phyloP scores from a whole-genome alignment of 2,797 vertebrate species.

The Iguana delicatissima region DNA sequence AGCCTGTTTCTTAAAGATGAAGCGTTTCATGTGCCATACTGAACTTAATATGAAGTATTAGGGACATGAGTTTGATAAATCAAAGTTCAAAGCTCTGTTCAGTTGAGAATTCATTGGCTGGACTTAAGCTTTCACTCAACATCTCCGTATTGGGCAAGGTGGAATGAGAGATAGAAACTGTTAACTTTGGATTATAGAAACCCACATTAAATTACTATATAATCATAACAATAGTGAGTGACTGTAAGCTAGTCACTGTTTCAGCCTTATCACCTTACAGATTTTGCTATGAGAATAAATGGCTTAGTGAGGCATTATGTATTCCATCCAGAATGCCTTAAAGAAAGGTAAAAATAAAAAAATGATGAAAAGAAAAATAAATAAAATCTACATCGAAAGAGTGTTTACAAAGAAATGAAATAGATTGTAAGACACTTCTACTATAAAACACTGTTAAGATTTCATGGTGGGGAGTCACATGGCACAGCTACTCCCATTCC shows the following conservation, averaged over 20 bases:
- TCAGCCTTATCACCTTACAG: not conserved
- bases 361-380: not conserved
- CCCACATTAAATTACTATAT: too few species aligned
- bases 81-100: not conserved
- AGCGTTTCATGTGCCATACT: not conserved
- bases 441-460: not conserved
- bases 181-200: not conserved
- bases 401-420: not conserved
- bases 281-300: not conserved
- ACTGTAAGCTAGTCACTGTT: not conserved
- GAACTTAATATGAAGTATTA: not conserved
- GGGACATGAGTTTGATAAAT: not conserved
- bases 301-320: too few species aligned
- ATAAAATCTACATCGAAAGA: not conserved
- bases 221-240: not conserved
- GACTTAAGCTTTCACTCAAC: not conserved
- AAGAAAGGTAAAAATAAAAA: not conserved
- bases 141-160: not conserved
- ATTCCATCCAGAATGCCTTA: not conserved
- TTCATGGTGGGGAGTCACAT: not conserved
- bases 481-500: too few species aligned
- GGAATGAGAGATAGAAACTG: not conserved
- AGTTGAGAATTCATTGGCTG: not conserved
- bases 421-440: not conserved
- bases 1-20: not conserved